Conservation (phyloP, 2,888 invertebrate species). For the Phyllotreta cruciferae region DNA sequence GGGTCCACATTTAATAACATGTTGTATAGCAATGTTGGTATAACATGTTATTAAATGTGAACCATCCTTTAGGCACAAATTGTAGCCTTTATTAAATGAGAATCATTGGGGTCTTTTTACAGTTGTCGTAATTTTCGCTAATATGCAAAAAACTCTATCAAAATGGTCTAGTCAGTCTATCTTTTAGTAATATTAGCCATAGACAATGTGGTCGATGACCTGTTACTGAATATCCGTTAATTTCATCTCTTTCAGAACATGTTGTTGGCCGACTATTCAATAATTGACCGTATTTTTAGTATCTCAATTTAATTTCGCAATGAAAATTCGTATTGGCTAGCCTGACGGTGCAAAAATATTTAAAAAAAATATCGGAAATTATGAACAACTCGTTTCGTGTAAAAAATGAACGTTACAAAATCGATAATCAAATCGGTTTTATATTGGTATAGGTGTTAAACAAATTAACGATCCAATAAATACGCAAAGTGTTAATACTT, state of each 20-base stretch:
- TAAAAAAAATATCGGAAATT: too few species aligned
- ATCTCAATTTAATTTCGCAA: slow-evolving; percentile 8
- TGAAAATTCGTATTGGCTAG: not conserved
- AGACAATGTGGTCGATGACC: slow-evolving; percentile 22
- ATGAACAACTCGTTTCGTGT: too few species aligned
- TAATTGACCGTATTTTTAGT: slow-evolving; percentile 23
- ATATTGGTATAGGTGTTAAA: too few species aligned
- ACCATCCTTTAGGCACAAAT: too few species aligned
- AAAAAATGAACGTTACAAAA: too few species aligned
- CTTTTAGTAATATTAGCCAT: slow-evolving; percentile 15
- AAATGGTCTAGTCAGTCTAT: slow-evolving; percentile 14
- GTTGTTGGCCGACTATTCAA: slow-evolving; percentile 21
- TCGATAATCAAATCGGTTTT: too few species aligned
- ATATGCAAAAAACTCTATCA: slow-evolving; percentile 19
- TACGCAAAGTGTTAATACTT: too few species aligned
- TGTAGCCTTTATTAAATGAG: not conserved
- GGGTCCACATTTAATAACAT: too few species aligned
- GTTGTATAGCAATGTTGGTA: too few species aligned
- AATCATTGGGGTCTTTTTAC: not conserved
- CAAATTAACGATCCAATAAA: too few species aligned
- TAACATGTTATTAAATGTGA: too few species aligned
- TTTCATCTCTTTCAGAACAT: slow-evolving; percentile 24
- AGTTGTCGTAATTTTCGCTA: slow-evolving; percentile 7
- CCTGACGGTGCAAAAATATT: too few species aligned
- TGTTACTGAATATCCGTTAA: slow-evolving; percentile 24